A percentile compares a stretch with the other conserved stretches of the same genome.
Conservation (phyloP, 2,888 invertebrate genomes). For the Craniophora ligustri region DNA sequence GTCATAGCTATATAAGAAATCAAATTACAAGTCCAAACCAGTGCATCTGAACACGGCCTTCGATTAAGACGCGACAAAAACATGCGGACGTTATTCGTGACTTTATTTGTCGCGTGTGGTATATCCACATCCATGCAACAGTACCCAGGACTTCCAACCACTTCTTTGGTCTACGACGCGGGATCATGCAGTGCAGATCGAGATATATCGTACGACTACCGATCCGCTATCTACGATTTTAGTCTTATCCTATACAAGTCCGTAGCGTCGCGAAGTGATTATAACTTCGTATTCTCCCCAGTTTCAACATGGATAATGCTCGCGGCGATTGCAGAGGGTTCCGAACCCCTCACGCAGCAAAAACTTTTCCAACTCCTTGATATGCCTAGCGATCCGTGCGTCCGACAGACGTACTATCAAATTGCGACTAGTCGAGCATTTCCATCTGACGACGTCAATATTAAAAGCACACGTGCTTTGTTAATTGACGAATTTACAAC, state of each 20-base stretch:
- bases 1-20: slow-evolving; percentile 21
- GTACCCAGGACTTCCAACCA: background rate
- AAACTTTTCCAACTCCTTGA: slow-evolving; percentile 47
- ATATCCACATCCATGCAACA: slow-evolving; percentile 21
- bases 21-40: background rate
- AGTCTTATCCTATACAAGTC: slow-evolving; percentile 1
- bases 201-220: slow-evolving; percentile 15
- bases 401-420: slow-evolving; percentile 47
- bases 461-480: slow-evolving; percentile 42
- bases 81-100: slow-evolving; percentile 11
- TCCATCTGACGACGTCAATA: slow-evolving; percentile 28
- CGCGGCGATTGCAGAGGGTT: slow-evolving; percentile 48
- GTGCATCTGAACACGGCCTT: background rate
- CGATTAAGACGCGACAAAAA: slow-evolving; percentile 23
- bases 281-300: slow-evolving; percentile 36
- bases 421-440: slow-evolving; percentile 26
- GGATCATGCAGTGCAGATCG: slow-evolving; percentile 4
- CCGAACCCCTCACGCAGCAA: slow-evolving; percentile 29
- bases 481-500: slow-evolving; percentile 46
- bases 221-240: slow-evolving; percentile 20
- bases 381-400: slow-evolving; percentile 48
- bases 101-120: slow-evolving; percentile 5
- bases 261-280: slow-evolving; percentile 4
- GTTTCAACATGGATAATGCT: slow-evolving; percentile 39
- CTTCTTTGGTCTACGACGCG: background rate